Evolutionary conservation across 2,113 vertebrate species (phyloP).

Genomic region (Eclectus roratus): DNA sequence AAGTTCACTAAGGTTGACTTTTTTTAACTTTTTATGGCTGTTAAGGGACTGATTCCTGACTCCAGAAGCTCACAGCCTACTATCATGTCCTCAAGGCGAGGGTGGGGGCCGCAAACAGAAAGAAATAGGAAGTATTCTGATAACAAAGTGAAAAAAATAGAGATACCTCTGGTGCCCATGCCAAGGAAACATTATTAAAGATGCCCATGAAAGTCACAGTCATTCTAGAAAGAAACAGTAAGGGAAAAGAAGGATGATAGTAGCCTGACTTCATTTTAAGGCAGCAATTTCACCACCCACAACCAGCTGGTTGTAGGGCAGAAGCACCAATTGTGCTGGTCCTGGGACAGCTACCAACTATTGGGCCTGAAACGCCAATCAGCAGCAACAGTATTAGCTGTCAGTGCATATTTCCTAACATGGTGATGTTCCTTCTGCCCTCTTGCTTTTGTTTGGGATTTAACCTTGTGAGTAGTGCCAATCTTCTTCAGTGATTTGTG

Average conservation of each 20-base stretch:
- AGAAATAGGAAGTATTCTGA: not conserved
- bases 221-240: not conserved
- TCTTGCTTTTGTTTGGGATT: not conserved
- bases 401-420: not conserved
- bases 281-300: not conserved
- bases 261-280: not conserved
- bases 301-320: not conserved
- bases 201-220: not conserved
- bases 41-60: not conserved
- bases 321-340: not conserved
- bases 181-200: not conserved
- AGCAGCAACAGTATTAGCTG: not conserved
- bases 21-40: not conserved
- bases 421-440: constrained; percentile 11
- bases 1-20: not conserved
- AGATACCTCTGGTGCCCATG: not conserved
- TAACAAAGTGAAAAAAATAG: not conserved
- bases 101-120: not conserved
- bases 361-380: not conserved
- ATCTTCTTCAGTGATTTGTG: not conserved
- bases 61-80: not conserved
- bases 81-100: fast-evolving
- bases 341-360: not conserved
- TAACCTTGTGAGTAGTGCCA: not conserved
- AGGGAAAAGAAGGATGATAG: not conserved